Base-by-base conservation (phyloP, 2,113 vertebrate species). In the Atrichornis clamosus region DNA sequence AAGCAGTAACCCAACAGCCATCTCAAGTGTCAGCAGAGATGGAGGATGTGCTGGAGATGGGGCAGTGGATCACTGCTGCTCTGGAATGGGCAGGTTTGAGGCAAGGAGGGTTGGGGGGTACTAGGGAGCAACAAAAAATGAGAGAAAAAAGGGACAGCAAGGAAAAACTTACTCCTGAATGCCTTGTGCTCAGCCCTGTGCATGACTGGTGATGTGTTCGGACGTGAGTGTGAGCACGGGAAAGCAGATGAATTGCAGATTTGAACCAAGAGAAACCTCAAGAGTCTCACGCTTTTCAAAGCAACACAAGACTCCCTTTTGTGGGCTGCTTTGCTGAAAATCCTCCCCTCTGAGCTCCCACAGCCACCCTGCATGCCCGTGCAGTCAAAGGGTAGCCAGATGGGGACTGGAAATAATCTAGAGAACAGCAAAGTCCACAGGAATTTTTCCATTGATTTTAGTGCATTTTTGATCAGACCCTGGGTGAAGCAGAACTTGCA, bases 181-280 rank as follows among this genome's bases (percentile, higher is more conserved):
- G 22, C 22, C 30, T 93, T 0, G 0, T 5, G 1, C 14, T 79
- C 68, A 73, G 28, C 30, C 47, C 53, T 4, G 0, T 0, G 5
- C 30, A 41, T 72, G 56, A 32, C 37, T 70, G 60, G 41, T 60
- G 70, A 13, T 0, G 0, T 32, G 47, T 78, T 70, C n/a, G 4
- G 2, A 16, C 21, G 30, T 32, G 32, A 87, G 32, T 8, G 2
- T 0, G 0, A 67, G 78, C 56, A 84, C 37, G 78, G 62, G 62
- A 92, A 92, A 85, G 60, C 70, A 85, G 70, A 90, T 76, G 91
- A 95, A 35, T 27, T 1, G 5, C 75, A 93, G 93, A 68, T 88
- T 76, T 82, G 75, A 65, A 83, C 39, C 39, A 52, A 92, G 49
- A 33, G 65, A 93, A 93, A 75, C 70, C 49, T 75, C 79, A 49